phyloP scores from a whole-genome alignment of 2,113 vertebrate genomes.

The Misgurnus mizolepis region DNA sequence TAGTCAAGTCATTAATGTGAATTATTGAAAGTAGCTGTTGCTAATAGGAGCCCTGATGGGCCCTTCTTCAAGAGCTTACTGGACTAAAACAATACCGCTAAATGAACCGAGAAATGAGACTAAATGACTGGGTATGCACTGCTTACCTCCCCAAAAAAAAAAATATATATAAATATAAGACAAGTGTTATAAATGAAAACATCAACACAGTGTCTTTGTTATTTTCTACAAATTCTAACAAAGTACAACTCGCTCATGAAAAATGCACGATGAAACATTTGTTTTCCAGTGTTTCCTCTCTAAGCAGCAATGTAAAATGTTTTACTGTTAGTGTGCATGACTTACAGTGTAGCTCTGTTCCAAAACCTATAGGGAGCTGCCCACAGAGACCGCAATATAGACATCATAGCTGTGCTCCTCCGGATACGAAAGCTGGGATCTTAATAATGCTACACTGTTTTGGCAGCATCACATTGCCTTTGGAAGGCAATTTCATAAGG shows the following conservation, averaged over 20 bases:
- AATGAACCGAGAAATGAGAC: constrained; percentile 15
- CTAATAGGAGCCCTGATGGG: constrained; percentile 62
- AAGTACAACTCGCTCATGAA: not conserved
- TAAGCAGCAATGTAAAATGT: not conserved
- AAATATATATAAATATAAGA: not conserved
- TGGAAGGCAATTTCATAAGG: no score
- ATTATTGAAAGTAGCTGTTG: constrained; percentile 70
- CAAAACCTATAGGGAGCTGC: no score
- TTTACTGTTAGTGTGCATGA: not conserved
- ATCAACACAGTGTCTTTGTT: not conserved
- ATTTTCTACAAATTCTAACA: not conserved
- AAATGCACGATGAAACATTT: not conserved
- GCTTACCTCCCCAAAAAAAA: not conserved
- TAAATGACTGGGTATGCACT: constrained; percentile 16
- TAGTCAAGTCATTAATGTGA: constrained; percentile 68
- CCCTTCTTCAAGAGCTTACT: constrained; percentile 46
- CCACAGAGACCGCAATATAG: no score
- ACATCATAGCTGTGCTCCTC: no score
- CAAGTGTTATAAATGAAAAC: not conserved
- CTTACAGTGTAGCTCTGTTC: not conserved
- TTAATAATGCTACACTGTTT: no score
- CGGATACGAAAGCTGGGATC: no score
- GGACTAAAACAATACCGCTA: constrained; percentile 39
- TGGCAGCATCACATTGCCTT: no score
- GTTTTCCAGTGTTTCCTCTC: not conserved